phyloP scores from a whole-genome alignment of 2,797 vertebrate species.

The Pelobates cultripes region DNA sequence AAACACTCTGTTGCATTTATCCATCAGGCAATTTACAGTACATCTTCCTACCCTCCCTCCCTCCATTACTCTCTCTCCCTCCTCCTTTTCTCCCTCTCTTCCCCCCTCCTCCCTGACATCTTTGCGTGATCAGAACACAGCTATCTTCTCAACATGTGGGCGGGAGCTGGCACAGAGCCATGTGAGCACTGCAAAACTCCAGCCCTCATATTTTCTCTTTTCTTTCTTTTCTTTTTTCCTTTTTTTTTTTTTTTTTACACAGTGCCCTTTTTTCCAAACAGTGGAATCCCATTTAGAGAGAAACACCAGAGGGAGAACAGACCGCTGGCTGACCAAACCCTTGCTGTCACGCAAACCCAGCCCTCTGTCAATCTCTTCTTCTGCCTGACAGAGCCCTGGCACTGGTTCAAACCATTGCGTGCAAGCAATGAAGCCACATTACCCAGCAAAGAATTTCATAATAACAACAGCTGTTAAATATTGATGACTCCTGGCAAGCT shows the following conservation, averaged over 20 bases:
- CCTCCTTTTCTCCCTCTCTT: conserved; percentile 10
- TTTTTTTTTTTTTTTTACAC: conserved; percentile 39
- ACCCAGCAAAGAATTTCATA: conserved; percentile 94
- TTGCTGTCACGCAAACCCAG: conserved; percentile 87
- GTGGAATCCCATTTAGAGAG: conserved; percentile 73
- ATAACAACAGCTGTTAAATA: conserved; percentile 98
- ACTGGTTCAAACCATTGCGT: conserved; percentile 88
- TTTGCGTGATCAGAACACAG: conserved; percentile 74
- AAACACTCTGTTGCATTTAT: conserved; percentile 46
- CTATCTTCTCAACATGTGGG: conserved; percentile 63
- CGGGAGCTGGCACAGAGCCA: conserved; percentile 72
- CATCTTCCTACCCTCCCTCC: conserved; percentile 9
- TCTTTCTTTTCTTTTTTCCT: conserved; percentile 28
- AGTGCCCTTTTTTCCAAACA: conserved; percentile 49
- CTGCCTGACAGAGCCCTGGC: conserved; percentile 84
- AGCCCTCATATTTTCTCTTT: conserved; percentile 19
- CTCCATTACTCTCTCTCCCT: not conserved
- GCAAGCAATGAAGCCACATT: conserved; percentile 88
- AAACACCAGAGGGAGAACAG: conserved; percentile 63
- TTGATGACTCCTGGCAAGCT: conserved; percentile 83
- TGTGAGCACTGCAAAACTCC: conserved; percentile 64
- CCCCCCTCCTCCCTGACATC: conserved; percentile 56
- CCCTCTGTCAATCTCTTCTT: conserved; percentile 85
- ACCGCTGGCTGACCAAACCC: conserved; percentile 81
- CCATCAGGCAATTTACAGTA: conserved; percentile 34